Evolutionary conservation across 2,888 invertebrate genomes (phyloP), one percentile per base, ranked within the genome.

Genomic region (Gastracanthus pulcherrimus): DNA sequence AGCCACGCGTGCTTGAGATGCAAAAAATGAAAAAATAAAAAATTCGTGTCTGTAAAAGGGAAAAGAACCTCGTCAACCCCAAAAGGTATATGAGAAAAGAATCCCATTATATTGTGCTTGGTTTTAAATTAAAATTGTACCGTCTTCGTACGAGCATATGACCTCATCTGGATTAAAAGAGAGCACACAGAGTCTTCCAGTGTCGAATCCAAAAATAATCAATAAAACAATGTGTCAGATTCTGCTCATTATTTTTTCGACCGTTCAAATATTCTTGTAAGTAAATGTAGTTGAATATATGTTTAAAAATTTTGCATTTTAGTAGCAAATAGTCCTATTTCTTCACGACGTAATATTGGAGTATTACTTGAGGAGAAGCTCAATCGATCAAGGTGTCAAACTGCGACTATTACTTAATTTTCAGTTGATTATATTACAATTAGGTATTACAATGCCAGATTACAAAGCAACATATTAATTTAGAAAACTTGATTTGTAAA

Each of bases 101-200:
- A 38, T 60, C 16, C 16, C 16, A 64, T 78, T 62, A 67, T 38
- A 67, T n/a, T 66, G 72, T 71, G 67, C 75, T 78, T 77, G 77
- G 62, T 34, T 75, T 84, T 76, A 78, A 85, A 84, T 82, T 66
- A 72, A 82, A 84, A 83, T 84, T 83, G 82, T 86, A 86, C 85
- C 85, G 70, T 85, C 75, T 77, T 71, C 38, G 72, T 75, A 41
- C 19, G 70, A 74, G 78, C 82, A 82, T 29, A 34, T 55, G 62
- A 72, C 55, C 55, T 45, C 38, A 70, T 77, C 75, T 76, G 77
- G 67, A 72, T 23, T 77, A 76, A 72, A 75, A 80, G 64, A 80
- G 58, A 31, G 19, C 6, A 34, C 71, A 67, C 34, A 34, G 67
- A 26, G 26, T 81, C 72, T 81, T 38, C 78, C 70, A 66, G 19